These are phyloP conservation scores for Mustela lutreola DNA, from an alignment of 2,113 vertebrate species.

Conservation along the genomic window DNA sequence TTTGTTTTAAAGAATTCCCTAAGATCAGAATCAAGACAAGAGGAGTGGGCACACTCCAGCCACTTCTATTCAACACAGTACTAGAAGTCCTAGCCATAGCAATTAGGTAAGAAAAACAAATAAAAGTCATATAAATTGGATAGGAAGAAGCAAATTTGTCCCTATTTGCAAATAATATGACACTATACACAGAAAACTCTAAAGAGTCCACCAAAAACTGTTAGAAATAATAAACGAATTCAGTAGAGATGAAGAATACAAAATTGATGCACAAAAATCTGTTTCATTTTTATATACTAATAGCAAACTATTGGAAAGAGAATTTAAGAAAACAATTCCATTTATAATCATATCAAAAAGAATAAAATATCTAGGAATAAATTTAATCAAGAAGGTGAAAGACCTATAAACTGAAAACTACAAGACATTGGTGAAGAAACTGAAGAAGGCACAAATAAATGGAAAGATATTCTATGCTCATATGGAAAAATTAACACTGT, in stretches of 20 bases:
- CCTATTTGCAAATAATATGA: background rate
- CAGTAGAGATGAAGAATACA: background rate
- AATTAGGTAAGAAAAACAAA: background rate
- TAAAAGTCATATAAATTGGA: background rate
- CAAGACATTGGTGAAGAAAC: background rate
- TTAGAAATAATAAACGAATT: background rate
- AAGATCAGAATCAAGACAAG: background rate
- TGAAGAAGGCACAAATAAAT: background rate
- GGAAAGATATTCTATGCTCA: background rate
- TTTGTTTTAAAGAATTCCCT: background rate
- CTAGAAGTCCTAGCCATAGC: background rate
- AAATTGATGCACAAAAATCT: background rate
- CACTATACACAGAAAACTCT: background rate
- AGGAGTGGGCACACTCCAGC: background rate
- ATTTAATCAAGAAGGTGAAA: background rate
- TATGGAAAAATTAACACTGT: background rate
- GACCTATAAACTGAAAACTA: background rate
- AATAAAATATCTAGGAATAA: background rate
- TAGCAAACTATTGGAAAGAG: background rate
- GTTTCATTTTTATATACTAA: background rate
- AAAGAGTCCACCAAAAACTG: background rate
- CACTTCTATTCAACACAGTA: background rate
- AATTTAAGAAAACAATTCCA: background rate
- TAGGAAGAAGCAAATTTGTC: background rate
- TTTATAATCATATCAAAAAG: background rate